Base-by-base conservation (phyloP, 2,797 vertebrate genomes). In the Dryobates pubescens region DNA sequence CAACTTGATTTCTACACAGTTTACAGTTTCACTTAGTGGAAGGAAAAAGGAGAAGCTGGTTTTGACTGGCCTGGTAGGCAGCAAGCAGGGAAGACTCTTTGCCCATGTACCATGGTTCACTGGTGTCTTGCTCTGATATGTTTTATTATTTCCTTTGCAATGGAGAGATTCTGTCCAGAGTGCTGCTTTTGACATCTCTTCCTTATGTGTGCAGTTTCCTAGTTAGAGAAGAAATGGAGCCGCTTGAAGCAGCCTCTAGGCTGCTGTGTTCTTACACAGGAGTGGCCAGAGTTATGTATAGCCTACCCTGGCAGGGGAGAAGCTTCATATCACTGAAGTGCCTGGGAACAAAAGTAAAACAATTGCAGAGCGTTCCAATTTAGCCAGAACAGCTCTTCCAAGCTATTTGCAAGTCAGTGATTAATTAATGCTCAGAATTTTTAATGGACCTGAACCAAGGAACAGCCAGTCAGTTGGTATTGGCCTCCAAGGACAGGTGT, bases 401-500 rank as follows among this genome's bases (percentile, higher is more conserved):
- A 88, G 77, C 45, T 86, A 86, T 95, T 92, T 95, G 89, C 75
- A 94, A 96, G 91, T 86, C 84, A 93, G 91, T 94, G 89, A 96
- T 95, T 94, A 95, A 96, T 92, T 96, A 96, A 94, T 63, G 83
- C 88, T 95, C 11, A 5, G 57, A 68, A 59, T 74, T 94, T 96
- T 93, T 94, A 96, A 94, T 93, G 95, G 91, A 81, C 80, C 90
- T 89, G 88, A 92, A 94, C 86, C 89, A 90, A 95, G 87, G 72
- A 88, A 89, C 78, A 95, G 91, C 14, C 88, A 96, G 91, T 68
- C 61, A 58, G 57, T 65, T 96, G 65, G 36, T 70, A 96, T 70
- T 91, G 84, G 74, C 83, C 89, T 91, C 93, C 61, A 82, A 96
- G 94, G 94, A 96, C 86, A 82, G 57, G 38, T 29, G 3, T 73